Conservation (phyloP, 2,888 invertebrate species). For the Amblyteles armatorius region DNA sequence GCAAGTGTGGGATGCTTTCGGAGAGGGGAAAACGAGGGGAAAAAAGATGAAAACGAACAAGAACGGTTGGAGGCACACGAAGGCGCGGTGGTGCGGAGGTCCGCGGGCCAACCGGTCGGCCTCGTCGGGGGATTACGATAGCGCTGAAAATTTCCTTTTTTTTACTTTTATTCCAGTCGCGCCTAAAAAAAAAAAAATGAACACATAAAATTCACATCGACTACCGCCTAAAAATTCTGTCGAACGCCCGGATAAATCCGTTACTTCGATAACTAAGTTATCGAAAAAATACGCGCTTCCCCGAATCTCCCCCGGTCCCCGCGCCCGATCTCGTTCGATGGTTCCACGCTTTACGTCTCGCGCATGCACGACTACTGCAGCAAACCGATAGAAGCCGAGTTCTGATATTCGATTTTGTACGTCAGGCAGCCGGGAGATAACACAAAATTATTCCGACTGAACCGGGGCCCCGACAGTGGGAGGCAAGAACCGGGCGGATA, state of each 20-base stretch:
- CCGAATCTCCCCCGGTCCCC: background rate
- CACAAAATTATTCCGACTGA: slow-evolving; percentile 54
- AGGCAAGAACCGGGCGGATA: slow-evolving; percentile 9
- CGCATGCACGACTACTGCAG: slow-evolving; percentile 28
- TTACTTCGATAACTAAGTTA: slow-evolving; percentile 65
- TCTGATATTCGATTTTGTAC: slow-evolving; percentile 58
- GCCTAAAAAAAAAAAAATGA: slow-evolving; percentile 39
- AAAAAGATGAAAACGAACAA: slow-evolving; percentile 37
- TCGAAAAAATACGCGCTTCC: slow-evolving; percentile 55
- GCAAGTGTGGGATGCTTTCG: background rate
- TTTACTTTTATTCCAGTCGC: slow-evolving; percentile 32
- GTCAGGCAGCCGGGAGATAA: slow-evolving; percentile 47
- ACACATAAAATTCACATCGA: slow-evolving; percentile 42
- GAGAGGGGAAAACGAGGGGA: background rate
- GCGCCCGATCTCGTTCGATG: background rate
- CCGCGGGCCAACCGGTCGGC: slow-evolving; percentile 45
- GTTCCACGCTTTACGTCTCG: slow-evolving; percentile 16
- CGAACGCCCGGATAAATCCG: slow-evolving; percentile 59
- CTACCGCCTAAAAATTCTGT: slow-evolving; percentile 46
- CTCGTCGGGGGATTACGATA: slow-evolving; percentile 64
- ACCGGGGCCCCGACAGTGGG: background rate
- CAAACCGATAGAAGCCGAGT: slow-evolving; percentile 42
- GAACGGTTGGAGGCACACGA: slow-evolving; percentile 16
- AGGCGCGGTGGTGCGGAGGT: slow-evolving; percentile 26
- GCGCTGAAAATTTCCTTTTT: slow-evolving; percentile 49